Evolutionary conservation across 2,888 invertebrate genomes (phyloP).

Genomic region (Drosophila bunnanda): DNA sequence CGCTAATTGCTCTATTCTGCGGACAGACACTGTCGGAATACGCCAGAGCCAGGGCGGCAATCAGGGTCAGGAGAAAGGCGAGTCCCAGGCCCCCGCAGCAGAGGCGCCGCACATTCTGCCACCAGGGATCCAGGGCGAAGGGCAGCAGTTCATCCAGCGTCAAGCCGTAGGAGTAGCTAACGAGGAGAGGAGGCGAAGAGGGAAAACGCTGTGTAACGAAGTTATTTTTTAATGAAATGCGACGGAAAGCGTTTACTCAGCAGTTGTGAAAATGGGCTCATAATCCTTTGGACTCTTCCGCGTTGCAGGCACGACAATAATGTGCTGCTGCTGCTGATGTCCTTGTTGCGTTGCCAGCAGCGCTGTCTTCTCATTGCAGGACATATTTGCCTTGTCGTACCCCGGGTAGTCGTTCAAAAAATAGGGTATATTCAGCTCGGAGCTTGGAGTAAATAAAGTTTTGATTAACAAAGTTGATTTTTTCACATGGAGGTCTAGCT

Average conservation of each 20-base stretch:
- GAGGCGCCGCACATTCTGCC: conserved; percentile 85
- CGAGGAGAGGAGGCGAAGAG: conserved; percentile 14
- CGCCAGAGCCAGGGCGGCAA: conserved; percentile 84
- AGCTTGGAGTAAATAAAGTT: neutral
- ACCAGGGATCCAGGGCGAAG: conserved; percentile 85
- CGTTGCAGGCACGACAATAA: conserved; percentile 64
- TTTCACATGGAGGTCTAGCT: no score
- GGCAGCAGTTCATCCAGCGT: conserved; percentile 85
- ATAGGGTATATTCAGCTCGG: conserved; percentile 1
- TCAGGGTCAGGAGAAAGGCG: conserved; percentile 85
- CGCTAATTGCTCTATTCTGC: conserved; percentile 41
- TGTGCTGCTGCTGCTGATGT: conserved; percentile 55
- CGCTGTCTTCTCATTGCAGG: conserved; percentile 72
- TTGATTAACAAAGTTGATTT: neutral
- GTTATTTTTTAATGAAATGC: conserved; percentile 79
- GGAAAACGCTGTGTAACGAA: conserved; percentile 34
- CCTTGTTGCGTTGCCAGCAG: conserved; percentile 65
- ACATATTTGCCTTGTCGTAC: conserved; percentile 62
- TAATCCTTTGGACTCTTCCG: conserved; percentile 72
- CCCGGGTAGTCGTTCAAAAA: neutral
- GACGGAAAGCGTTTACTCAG: conserved; percentile 76
- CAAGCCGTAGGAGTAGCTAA: conserved; percentile 82
- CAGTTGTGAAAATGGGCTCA: conserved; percentile 72
- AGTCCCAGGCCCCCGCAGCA: conserved; percentile 86
- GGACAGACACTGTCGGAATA: conserved; percentile 60